Evolutionary conservation across 2,113 vertebrate genomes (phyloP).

Genomic region (Forbesichthys papilliferus): DNA sequence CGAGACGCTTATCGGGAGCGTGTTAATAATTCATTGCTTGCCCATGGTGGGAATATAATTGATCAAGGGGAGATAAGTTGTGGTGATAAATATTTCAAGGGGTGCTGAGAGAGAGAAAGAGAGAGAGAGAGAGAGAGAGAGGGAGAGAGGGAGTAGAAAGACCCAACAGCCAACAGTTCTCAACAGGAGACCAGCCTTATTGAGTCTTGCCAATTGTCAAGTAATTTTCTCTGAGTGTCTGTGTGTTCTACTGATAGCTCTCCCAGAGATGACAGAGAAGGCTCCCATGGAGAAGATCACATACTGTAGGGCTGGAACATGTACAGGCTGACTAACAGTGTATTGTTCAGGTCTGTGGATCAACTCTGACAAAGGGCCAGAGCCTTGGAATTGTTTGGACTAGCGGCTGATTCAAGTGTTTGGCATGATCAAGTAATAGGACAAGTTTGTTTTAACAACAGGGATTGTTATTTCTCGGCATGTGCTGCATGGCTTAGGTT

Average conservation of each 20-base stretch:
- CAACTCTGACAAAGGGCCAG: constrained; percentile 28
- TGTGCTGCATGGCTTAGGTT: constrained; percentile 13
- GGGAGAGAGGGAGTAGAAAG: constrained; percentile 23
- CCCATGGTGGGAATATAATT: constrained; percentile 69
- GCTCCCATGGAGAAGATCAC: constrained; percentile 48
- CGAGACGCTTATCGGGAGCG: constrained; percentile 63
- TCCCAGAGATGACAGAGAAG: constrained; percentile 48
- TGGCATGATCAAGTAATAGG: constrained; percentile 23
- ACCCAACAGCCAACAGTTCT: constrained; percentile 19
- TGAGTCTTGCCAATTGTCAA: constrained; percentile 42
- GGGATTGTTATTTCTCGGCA: constrained; percentile 12
- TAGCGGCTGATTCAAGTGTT: constrained; percentile 20
- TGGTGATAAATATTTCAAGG: constrained; percentile 74
- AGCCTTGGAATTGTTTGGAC: constrained; percentile 27
- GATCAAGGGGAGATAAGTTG: constrained; percentile 72
- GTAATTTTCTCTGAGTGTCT: constrained; percentile 56
- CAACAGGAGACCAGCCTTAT: constrained; percentile 39
- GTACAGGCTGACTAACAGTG: constrained; percentile 24
- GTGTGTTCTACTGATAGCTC: constrained; percentile 39
- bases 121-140: constrained; percentile 24
- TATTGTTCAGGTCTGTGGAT: constrained; percentile 40
- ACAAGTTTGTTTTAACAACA: constrained; percentile 7
- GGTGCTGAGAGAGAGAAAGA: constrained; percentile 7
- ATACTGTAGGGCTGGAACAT: constrained; percentile 37
- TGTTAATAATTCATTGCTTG: constrained; percentile 74